These are phyloP conservation scores for Suncus etruscus DNA, from an alignment of 2,113 vertebrate species.

Conservation along the genomic window DNA sequence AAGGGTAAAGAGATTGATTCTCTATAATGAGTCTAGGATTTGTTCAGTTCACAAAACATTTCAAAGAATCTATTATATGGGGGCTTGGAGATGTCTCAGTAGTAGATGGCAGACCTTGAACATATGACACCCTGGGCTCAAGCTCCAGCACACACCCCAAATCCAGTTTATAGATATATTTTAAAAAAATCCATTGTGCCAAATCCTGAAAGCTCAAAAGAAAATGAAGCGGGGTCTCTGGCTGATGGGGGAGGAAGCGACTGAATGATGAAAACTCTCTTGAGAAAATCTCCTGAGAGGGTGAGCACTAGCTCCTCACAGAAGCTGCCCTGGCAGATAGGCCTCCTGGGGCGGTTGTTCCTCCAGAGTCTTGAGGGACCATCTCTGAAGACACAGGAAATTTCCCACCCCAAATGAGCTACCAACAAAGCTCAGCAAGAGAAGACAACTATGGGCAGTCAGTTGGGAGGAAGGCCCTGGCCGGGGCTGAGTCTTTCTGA, in stretches of 20 bases:
- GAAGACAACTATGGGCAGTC: rapidly evolving
- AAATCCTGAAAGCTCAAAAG: slow-evolving; percentile 2
- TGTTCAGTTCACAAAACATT: not conserved
- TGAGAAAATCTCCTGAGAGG: not conserved
- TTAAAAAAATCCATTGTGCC: not conserved
- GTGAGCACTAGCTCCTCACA: not conserved
- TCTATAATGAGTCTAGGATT: not conserved
- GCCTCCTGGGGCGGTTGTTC: not conserved
- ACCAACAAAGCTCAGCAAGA: not conserved
- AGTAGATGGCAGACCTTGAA: no score
- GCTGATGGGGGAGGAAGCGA: not conserved
- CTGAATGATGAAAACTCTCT: rapidly evolving
- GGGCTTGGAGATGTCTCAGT: no score
- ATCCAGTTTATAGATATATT: not conserved
- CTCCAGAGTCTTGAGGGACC: not conserved
- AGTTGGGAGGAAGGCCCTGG: not conserved
- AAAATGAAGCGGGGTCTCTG: not conserved
- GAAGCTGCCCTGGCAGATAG: not conserved
- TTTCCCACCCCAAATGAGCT: not conserved
- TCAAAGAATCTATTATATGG: not conserved
- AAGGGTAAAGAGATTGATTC: not conserved
- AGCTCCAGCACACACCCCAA: no score
- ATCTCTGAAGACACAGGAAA: not conserved
- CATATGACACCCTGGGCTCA: no score
- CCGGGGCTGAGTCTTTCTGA: not conserved